Conservation (phyloP, 2,888 invertebrate species). For the Matsumyia berberina region DNA sequence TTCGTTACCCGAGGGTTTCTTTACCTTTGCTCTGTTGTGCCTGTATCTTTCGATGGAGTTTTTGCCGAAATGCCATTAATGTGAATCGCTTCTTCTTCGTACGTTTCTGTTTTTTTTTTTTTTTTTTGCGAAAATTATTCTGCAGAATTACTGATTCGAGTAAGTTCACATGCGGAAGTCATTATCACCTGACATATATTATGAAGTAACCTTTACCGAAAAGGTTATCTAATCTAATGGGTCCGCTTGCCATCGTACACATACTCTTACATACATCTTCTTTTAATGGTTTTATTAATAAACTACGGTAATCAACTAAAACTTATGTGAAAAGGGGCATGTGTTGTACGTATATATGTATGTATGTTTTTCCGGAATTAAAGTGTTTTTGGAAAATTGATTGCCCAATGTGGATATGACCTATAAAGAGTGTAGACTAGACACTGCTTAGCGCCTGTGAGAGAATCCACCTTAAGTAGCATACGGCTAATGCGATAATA, state of each 20-base stretch:
- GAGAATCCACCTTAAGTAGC: too few species aligned
- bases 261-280: not conserved
- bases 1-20: slow-evolving; percentile 19
- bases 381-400: not conserved
- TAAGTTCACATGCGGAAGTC: slow-evolving; percentile 83
- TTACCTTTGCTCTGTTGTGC: slow-evolving; percentile 1
- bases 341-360: not conserved
- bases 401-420: too few species aligned
- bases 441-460: too few species aligned
- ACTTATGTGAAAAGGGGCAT: not conserved
- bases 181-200: slow-evolving; percentile 82
- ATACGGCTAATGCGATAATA: too few species aligned
- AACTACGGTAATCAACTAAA: slow-evolving; percentile 15
- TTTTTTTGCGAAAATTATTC: slow-evolving; percentile 25
- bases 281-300: slow-evolving; percentile 3
- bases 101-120: not conserved
- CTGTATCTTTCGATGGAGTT: slow-evolving; percentile 34
- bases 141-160: slow-evolving; percentile 45
- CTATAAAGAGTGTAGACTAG: too few species aligned
- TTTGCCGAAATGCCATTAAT: slow-evolving; percentile 31
- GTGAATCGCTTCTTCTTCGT: slow-evolving; percentile 20
- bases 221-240: slow-evolving; percentile 17
- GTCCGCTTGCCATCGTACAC: not conserved
- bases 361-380: not conserved
- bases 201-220: slow-evolving; percentile 13